These are phyloP conservation scores for Synanthedon myopaeformis DNA, from an alignment of 2,888 invertebrate genomes.

Conservation along the genomic window DNA sequence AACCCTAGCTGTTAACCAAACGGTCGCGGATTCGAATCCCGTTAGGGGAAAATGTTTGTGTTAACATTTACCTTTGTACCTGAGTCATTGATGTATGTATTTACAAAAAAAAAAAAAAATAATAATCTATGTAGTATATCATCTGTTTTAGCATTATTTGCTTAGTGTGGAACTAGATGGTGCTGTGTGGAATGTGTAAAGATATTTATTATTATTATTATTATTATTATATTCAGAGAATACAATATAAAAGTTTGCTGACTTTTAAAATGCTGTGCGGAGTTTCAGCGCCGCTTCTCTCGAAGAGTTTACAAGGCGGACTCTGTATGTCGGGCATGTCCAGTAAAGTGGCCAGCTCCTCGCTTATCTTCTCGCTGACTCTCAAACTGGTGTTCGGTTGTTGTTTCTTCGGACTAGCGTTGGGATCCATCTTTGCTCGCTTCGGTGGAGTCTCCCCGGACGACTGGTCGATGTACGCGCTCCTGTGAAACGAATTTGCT, in stretches of 20 bases:
- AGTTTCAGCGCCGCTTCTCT: slow-evolving; percentile 43
- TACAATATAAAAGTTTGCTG: slow-evolving; percentile 1
- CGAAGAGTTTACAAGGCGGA: slow-evolving; percentile 21
- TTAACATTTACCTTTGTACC: too few relatives aligned
- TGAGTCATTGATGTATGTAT: too few relatives aligned
- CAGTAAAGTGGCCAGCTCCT: slow-evolving; percentile 48
- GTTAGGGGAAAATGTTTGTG: too few relatives aligned
- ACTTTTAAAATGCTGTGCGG: slow-evolving; percentile 78
- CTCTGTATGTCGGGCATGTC: slow-evolving; percentile 69
- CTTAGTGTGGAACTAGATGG: too few relatives aligned
- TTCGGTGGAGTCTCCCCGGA: slow-evolving; percentile 40
- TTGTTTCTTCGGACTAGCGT: slow-evolving; percentile 24
- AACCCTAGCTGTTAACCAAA: too few relatives aligned
- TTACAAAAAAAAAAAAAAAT: too few relatives aligned
- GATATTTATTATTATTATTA: too few relatives aligned
- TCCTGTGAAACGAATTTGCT: background rate
- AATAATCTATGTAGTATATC: too few relatives aligned
- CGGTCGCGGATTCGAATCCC: too few relatives aligned
- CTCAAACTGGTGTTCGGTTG: slow-evolving; percentile 9
- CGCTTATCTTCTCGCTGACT: slow-evolving; percentile 24
- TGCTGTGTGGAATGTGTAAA: too few relatives aligned
- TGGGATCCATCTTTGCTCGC: slow-evolving; percentile 32
- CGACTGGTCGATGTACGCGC: background rate
- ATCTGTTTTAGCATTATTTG: too few relatives aligned
- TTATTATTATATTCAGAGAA: background rate